Evolutionary conservation across 2,797 vertebrate species (phyloP).

Genomic region (Melanotaenia parkinsoni): DNA sequence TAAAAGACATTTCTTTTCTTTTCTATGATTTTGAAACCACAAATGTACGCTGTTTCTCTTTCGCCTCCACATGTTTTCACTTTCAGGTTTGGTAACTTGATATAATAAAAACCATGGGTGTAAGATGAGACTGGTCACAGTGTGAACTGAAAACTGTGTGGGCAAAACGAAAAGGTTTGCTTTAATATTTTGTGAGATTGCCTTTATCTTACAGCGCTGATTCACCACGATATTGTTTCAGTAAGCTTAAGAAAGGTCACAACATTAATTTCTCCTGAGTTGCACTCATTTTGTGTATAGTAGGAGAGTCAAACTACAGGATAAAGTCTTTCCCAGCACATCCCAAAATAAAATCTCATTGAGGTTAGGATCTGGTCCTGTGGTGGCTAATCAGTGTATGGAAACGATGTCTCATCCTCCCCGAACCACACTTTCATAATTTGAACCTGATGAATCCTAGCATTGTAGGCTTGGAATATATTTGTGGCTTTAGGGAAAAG

Average conservation of each 20-base stretch:
- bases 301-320: not conserved
- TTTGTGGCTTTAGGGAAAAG: not conserved
- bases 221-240: not conserved
- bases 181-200: not conserved
- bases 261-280: not conserved
- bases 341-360: not conserved
- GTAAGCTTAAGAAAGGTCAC: not conserved
- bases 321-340: not conserved
- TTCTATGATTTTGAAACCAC: not conserved
- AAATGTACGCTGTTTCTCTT: not conserved
- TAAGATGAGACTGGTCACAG: slow-evolving; percentile 1
- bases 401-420: not conserved
- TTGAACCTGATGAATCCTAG: not conserved
- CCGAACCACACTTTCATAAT: not conserved
- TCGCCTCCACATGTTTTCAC: not conserved
- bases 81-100: slow-evolving; percentile 3
- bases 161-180: not conserved
- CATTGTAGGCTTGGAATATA: not conserved
- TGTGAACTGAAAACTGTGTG: not conserved
- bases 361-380: not conserved
- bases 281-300: not conserved
- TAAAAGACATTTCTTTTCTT: not conserved
- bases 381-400: not conserved
- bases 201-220: not conserved
- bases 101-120: not conserved